Evolutionary conservation across 1,140 invertebrate species (phyloP).

Genomic region (Dinothrombium tinctorium): DNA sequence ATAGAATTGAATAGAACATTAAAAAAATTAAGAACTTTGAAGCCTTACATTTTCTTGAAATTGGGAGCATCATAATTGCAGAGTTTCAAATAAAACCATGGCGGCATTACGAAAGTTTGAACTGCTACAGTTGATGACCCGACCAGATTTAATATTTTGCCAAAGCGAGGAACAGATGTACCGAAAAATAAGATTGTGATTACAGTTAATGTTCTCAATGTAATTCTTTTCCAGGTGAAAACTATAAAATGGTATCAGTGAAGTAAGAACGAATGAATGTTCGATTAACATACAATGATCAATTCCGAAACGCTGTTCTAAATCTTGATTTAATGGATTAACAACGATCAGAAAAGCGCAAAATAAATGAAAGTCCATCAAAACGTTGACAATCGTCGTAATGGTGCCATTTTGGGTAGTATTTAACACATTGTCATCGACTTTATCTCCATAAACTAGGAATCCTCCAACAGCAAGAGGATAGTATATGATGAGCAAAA

Average conservation of each 20-base stretch:
- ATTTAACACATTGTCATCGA: conserved; percentile 28
- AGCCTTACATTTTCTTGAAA: not conserved
- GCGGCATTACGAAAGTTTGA: conserved; percentile 56
- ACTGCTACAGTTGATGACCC: conserved; percentile 58
- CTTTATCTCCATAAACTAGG: conserved; percentile 30
- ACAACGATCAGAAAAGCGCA: conserved; percentile 37
- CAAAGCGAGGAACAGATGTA: conserved; percentile 58
- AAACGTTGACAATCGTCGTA: conserved; percentile 28
- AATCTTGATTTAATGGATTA: conserved; percentile 38
- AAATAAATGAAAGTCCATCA: conserved; percentile 34
- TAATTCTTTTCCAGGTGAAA: conserved; percentile 47
- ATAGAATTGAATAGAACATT: not conserved
- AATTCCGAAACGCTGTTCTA: conserved; percentile 38
- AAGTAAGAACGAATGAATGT: conserved; percentile 6
- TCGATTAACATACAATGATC: conserved; percentile 29
- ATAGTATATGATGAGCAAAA: conserved; percentile 30
- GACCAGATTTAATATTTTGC: conserved; percentile 62
- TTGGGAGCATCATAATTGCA: conserved; percentile 1
- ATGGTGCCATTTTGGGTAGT: conserved; percentile 25
- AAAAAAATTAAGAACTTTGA: not conserved
- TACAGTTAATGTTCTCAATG: conserved; percentile 42
- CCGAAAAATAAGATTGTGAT: conserved; percentile 45
- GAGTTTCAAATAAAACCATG: conserved; percentile 47
- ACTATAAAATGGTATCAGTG: conserved; percentile 29
- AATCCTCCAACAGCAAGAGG: conserved; percentile 31